Base-by-base conservation (phyloP, 2,888 invertebrate species). In the Agrypnus murinus region DNA sequence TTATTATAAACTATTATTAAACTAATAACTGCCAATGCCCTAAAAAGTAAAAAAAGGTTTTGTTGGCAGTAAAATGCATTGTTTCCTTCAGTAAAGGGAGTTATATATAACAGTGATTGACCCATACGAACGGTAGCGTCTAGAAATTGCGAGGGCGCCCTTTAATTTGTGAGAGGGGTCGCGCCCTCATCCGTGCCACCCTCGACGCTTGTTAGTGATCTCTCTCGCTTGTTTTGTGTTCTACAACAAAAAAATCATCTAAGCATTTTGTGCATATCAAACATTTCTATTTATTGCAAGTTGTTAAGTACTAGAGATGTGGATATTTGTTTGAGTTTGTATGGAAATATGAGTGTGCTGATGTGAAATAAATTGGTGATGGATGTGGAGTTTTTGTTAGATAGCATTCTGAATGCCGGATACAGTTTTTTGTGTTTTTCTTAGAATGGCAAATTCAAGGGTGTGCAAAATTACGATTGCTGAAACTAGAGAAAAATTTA, bases 151-250 rank as follows among this genome's bases (percentile, higher is more conserved):
- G 75, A 81, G 81, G 80, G 81, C 80, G 84, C 81, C 81, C 83
- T 84, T 82, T 84, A 84, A 84, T 85, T 84, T 84, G 78, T 79
- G 80, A 80, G 80, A 81, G 84, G 25, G 84, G 84, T 84, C 84
- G 84, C 84, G 84, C 84, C 84, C 84, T 80, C 75, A 58, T 65
- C 60, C 55, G 80, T 82, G 81, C 84, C 84, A 85, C 85, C 84
- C 84, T 84, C 83, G 82, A 80, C 74, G 84, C 84, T 84, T 82
- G 84, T 84, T 84, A 84, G 83, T 81, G 81, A 81, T 79, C 80
- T 80, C 79, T 80, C 79, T 78, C 79, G 74, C 74, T 59, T 69
- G 77, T 78, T 79, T 75, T 75, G 74, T 75, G 74, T 74, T 72
- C 62, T 45, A 79, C 78, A 78, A 79, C 77, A 80, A 81, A 81